Conservation (phyloP, 2,888 invertebrate species). For the Euclidia mi region DNA sequence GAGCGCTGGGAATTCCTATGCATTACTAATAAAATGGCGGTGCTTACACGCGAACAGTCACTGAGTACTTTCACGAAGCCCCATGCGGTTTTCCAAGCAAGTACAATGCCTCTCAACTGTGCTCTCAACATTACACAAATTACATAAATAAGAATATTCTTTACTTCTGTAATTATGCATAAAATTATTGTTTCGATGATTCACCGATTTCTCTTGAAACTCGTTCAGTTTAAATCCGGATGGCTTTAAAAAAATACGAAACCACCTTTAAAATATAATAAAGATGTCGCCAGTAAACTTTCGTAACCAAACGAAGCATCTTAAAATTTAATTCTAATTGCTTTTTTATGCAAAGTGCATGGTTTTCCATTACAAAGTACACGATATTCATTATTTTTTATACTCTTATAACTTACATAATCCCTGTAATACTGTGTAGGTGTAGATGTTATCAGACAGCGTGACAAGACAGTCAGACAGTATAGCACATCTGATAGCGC, state of each 20-base stretch:
- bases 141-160: constrained; percentile 14
- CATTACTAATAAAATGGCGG: constrained; percentile 52
- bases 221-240: neutral
- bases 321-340: neutral
- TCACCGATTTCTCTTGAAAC: neutral
- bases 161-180: constrained; percentile 14
- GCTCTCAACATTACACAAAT: constrained; percentile 27
- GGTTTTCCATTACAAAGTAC: too few relatives aligned
- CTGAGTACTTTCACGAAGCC: constrained; percentile 36
- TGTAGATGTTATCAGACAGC: too few relatives aligned
- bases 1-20: constrained; percentile 43
- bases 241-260: neutral
- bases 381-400: too few relatives aligned
- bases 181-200: neutral
- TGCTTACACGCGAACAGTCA: constrained; percentile 32
- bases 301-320: neutral
- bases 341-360: neutral
- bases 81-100: constrained; percentile 20
- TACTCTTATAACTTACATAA: too few relatives aligned
- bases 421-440: too few relatives aligned
- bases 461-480: too few relatives aligned
- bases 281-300: neutral
- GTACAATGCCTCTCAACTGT: constrained; percentile 26
- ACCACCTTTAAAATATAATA: neutral
- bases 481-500: neutral